Evolutionary conservation across 2,797 vertebrate species (phyloP), one percentile per base, ranked within the genome.

Genomic region (Protosalanx chinensis): DNA sequence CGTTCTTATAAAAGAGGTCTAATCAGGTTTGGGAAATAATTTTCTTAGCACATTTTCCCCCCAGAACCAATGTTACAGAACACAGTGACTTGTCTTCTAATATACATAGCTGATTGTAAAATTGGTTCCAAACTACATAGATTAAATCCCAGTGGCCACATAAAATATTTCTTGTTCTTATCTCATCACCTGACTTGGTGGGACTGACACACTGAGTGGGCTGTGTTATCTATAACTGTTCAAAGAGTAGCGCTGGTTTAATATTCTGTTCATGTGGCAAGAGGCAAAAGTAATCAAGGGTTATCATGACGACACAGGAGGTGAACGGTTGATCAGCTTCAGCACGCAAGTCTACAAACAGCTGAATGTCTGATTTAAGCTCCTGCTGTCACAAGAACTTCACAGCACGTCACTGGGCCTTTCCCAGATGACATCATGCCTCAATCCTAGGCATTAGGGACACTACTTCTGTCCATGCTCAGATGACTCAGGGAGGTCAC

Each of bases 341-440:
- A 57, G 16, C 30, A 10, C 32, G 20, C 15, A 56, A 27, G 29
- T 16, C 65, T 51, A 37, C n/a, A 41, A n/a, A 7, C 35, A 35
- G 12, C 23, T 4, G 32, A 67, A 30, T 16, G 18, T 51, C n/a
- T 27, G 27, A 27, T 68, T 53, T 30, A 23, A 60, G 12, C 3
- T 57, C 5, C 32, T 69, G 51, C 10, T 46, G 61, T 53, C 35
- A 41, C 63, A 66, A n/a, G 51, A 6, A 27, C 32, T 5, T 5
- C 13, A n/a, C 49, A 27, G 61, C 27, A 53, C 33, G 32, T 10
- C 61, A 59, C 62, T 68, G 29, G 32, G 57, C 60, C 53, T 75
- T 75, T 80, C 71, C 53, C 41, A 51, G 58, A 67, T 72, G 76
- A 81, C 73, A 75, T 83, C 79, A 76, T 76, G 72, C 73, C 41